Evolutionary conservation across 2,888 invertebrate genomes (phyloP).

Genomic region (Agonopterix subpropinquella): DNA sequence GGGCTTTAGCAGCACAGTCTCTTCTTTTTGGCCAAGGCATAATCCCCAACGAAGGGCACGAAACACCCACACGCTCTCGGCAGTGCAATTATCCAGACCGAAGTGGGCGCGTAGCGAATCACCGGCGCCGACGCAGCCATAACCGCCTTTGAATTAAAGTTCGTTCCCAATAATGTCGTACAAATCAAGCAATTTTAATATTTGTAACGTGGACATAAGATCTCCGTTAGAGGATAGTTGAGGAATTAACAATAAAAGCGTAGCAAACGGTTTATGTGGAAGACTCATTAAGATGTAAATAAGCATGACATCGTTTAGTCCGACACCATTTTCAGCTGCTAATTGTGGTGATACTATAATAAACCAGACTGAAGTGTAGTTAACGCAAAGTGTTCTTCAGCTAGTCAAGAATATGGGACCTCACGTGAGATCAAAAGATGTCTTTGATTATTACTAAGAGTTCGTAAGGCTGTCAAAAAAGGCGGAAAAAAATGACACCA

Average conservation of each 20-base stretch:
- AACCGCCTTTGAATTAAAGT: constrained; percentile 26
- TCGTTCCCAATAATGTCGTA: too few species aligned
- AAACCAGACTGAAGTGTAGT: too few species aligned
- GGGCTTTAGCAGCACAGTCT: constrained; percentile 1
- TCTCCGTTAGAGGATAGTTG: too few species aligned
- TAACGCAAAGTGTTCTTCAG: too few species aligned
- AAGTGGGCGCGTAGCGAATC: constrained; percentile 44
- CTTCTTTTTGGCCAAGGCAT: constrained; percentile 17
- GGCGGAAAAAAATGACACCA: too few species aligned
- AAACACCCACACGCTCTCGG: constrained; percentile 29
- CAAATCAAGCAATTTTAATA: too few species aligned
- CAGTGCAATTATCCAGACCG: constrained; percentile 30
- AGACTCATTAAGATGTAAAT: constrained; percentile 11
- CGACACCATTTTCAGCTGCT: background rate
- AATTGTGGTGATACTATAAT: background rate
- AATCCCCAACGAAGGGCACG: constrained; percentile 22
- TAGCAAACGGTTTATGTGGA: constrained; percentile 20
- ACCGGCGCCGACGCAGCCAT: constrained; percentile 40
- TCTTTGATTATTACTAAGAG: too few species aligned
- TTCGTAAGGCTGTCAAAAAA: too few species aligned
- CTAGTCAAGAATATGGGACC: too few species aligned
- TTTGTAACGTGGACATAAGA: too few species aligned
- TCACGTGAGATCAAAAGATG: too few species aligned
- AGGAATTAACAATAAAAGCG: constrained; percentile 7
- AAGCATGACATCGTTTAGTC: constrained; percentile 18